Evolutionary conservation across 1,140 invertebrate species (phyloP).

Genomic region (Trypoxylus dichotomus): DNA sequence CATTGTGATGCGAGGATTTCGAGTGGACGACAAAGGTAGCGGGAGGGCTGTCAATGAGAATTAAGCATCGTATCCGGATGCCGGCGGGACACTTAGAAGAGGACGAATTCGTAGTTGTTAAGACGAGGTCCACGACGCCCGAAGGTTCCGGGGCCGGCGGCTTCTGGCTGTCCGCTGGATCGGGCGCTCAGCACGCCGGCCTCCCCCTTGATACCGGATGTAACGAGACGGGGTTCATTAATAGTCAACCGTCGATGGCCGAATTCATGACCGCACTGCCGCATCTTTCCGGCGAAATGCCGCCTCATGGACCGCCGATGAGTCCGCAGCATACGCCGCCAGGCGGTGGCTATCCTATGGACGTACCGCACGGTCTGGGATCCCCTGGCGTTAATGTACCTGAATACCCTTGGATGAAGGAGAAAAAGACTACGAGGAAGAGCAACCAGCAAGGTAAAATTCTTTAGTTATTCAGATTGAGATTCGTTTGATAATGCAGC

Average conservation of each 20-base stretch:
- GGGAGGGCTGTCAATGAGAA: slow-evolving; percentile 45
- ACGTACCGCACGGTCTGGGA: slow-evolving; percentile 65
- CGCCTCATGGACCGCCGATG: slow-evolving; percentile 57
- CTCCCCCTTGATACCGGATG: slow-evolving; percentile 48
- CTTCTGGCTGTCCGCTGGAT: slow-evolving; percentile 53
- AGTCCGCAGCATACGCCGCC: slow-evolving; percentile 60
- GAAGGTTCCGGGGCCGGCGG: slow-evolving; percentile 45
- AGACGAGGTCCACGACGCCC: slow-evolving; percentile 53
- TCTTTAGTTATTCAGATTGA: background rate
- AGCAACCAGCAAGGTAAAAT: slow-evolving; percentile 82
- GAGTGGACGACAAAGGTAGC: background rate
- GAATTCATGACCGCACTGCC: slow-evolving; percentile 86
- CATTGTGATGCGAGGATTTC: slow-evolving; percentile 31
- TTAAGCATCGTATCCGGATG: slow-evolving; percentile 51
- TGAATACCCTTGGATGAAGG: slow-evolving; percentile 97
- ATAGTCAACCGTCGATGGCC: slow-evolving; percentile 89
- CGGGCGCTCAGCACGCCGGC: slow-evolving; percentile 42
- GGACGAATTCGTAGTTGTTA: slow-evolving; percentile 52
- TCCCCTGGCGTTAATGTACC: slow-evolving; percentile 77
- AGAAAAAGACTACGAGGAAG: slow-evolving; percentile 93
- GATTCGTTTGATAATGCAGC: background rate
- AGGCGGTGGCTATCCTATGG: slow-evolving; percentile 59
- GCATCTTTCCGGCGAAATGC: slow-evolving; percentile 62
- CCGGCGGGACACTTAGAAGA: slow-evolving; percentile 53
- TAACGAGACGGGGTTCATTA: slow-evolving; percentile 86